Percentiles rank a stretch among this genome's conserved stretches.
phyloP scores from a whole-genome alignment of 2,797 vertebrate genomes.

The Myripristis murdjan region DNA sequence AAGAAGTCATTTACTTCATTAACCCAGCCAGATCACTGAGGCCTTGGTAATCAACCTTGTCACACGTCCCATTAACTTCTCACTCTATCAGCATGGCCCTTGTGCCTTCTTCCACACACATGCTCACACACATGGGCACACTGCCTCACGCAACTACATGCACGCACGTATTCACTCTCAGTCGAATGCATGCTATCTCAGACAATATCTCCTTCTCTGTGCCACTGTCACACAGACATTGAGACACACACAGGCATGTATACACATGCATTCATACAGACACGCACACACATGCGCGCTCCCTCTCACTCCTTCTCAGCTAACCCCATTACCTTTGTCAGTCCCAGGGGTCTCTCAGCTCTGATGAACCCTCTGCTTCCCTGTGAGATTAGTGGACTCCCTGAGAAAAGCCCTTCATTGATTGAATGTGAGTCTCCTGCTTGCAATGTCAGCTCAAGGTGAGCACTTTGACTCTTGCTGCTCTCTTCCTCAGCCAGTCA shows the following conservation, averaged over 20 bases:
- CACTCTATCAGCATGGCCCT: slow-evolving; percentile 71
- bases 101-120: slow-evolving; percentile 42
- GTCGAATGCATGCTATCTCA: slow-evolving; percentile 17
- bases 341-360: slow-evolving; percentile 75
- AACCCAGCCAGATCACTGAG: slow-evolving; percentile 77
- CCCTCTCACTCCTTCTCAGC: slow-evolving; percentile 41
- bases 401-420: slow-evolving; percentile 81
- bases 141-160: slow-evolving; percentile 29
- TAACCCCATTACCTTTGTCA: slow-evolving; percentile 75
- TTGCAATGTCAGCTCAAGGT: slow-evolving; percentile 83
- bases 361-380: slow-evolving; percentile 80
- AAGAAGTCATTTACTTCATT: slow-evolving; percentile 82
- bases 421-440: slow-evolving; percentile 68
- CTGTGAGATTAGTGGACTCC: slow-evolving; percentile 84
- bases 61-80: slow-evolving; percentile 82
- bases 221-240: background rate
- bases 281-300: background rate
- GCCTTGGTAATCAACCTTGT: slow-evolving; percentile 82
- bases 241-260: slow-evolving; percentile 17
- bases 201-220: slow-evolving; percentile 13
- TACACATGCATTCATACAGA: slow-evolving; percentile 3
- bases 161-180: slow-evolving; percentile 20
- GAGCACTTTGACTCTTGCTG: slow-evolving; percentile 42
- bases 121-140: slow-evolving; percentile 3
- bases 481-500: slow-evolving; percentile 32